Conservation (phyloP, 2,888 invertebrate species). For the Bimastos eiseni region DNA sequence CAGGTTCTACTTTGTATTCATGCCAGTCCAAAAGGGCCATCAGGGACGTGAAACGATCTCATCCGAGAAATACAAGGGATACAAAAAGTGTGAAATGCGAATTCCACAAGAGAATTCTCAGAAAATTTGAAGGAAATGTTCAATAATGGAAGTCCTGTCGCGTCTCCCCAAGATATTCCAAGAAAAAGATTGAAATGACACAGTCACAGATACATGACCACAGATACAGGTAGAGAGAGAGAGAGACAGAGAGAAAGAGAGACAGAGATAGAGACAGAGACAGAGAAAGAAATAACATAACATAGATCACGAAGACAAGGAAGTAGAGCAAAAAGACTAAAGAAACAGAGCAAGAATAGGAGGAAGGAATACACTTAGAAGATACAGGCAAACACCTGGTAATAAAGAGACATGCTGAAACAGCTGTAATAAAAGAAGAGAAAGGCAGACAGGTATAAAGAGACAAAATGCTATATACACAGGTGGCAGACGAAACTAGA, state of each 20-base stretch:
- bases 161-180: background rate
- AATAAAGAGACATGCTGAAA: background rate
- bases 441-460: background rate
- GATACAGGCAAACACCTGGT: background rate
- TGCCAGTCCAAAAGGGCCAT: background rate
- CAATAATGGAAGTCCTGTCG: background rate
- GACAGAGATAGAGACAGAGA: background rate
- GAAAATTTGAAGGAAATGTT: background rate
- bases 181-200: background rate
- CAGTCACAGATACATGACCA: background rate
- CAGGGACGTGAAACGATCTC: background rate
- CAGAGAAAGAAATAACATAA: background rate
- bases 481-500: background rate
- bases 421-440: background rate
- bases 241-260: background rate
- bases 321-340: background rate
- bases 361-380: background rate
- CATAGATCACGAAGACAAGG: background rate
- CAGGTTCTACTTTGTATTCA: background rate
- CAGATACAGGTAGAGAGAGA: too few relatives aligned
- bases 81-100: background rate
- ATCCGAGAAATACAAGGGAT: background rate
- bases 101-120: background rate
- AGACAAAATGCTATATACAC: background rate
- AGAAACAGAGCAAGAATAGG: background rate